Evolutionary conservation across 2,888 invertebrate species (phyloP).

Genomic region (Caenorhabditis angaria): DNA sequence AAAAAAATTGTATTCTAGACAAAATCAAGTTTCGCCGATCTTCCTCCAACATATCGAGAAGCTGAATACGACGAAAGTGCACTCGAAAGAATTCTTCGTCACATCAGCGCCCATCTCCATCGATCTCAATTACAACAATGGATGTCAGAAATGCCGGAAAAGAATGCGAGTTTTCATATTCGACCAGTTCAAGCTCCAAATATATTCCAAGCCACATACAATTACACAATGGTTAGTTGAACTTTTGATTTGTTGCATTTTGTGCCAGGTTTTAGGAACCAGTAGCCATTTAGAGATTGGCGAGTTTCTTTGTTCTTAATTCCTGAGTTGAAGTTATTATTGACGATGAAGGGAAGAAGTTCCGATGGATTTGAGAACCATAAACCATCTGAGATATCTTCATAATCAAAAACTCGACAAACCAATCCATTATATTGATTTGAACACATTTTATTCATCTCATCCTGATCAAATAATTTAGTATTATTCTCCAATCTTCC

Average conservation of each 20-base stretch:
- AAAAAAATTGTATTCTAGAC: conserved; percentile 26
- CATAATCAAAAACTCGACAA: conserved; percentile 64
- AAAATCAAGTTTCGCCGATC: conserved; percentile 20
- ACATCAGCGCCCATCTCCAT: conserved; percentile 42
- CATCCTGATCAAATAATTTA: conserved; percentile 62
- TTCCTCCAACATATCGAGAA: conserved; percentile 27
- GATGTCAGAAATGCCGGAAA: conserved; percentile 38
- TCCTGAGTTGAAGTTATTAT: conserved; percentile 70
- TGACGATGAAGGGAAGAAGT: conserved; percentile 61
- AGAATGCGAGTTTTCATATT: conserved; percentile 45
- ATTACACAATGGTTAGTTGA: conserved; percentile 36
- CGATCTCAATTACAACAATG: conserved; percentile 47
- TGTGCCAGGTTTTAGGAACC: conserved; percentile 55
- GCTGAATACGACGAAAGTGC: conserved; percentile 38
- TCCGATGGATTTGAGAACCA: conserved; percentile 46
- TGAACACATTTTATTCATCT: conserved; percentile 64
- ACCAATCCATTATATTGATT: conserved; percentile 56
- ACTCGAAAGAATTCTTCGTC: conserved; percentile 42
- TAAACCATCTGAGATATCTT: conserved; percentile 66
- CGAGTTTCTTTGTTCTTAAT: conserved; percentile 63
- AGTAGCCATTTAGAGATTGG: conserved; percentile 64
- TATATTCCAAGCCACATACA: conserved; percentile 38
- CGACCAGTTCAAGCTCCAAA: conserved; percentile 36
- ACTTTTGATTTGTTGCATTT: conserved; percentile 44
- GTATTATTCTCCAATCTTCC: conserved; percentile 41